Evolutionary conservation across 1,140 invertebrate species (phyloP).

Genomic region (Lycorma delicatula): DNA sequence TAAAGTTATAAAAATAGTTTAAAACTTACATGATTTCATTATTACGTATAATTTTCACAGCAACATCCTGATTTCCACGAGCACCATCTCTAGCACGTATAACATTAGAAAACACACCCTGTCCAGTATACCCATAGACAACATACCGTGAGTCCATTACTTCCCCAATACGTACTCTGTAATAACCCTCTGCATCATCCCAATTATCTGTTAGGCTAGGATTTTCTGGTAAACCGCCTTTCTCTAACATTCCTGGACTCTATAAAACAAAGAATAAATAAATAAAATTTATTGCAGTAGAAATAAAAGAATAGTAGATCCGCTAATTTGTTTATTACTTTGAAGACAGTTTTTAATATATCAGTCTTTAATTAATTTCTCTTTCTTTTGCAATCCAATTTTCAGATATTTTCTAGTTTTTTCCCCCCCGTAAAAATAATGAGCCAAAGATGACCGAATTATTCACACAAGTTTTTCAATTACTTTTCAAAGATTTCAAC

Average conservation of each 20-base stretch:
- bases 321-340: no score
- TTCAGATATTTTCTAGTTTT: no score
- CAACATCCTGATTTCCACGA: conserved; percentile 81
- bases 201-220: conserved; percentile 95
- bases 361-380: no score
- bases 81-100: conserved; percentile 86
- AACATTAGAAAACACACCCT: conserved; percentile 98
- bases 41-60: conserved; percentile 98
- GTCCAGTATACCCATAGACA: conserved; percentile 94
- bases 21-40: conserved; percentile 96
- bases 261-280: conserved; percentile 46
- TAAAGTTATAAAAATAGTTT: no score
- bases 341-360: no score
- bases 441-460: no score
- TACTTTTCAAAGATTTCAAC: no score
- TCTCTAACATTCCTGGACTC: conserved; percentile 60
- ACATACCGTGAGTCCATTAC: conserved; percentile 83
- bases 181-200: conserved; percentile 99
- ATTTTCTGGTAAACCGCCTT: conserved; percentile 67
- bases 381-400: no score
- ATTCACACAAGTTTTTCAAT: no score
- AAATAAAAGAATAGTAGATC: neutral
- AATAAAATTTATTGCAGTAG: no score
- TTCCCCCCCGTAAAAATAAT: no score
- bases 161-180: conserved; percentile 93